These are phyloP conservation scores for Thamnophis elegans DNA, from an alignment of 2,797 vertebrate species.

Conservation along the genomic window DNA sequence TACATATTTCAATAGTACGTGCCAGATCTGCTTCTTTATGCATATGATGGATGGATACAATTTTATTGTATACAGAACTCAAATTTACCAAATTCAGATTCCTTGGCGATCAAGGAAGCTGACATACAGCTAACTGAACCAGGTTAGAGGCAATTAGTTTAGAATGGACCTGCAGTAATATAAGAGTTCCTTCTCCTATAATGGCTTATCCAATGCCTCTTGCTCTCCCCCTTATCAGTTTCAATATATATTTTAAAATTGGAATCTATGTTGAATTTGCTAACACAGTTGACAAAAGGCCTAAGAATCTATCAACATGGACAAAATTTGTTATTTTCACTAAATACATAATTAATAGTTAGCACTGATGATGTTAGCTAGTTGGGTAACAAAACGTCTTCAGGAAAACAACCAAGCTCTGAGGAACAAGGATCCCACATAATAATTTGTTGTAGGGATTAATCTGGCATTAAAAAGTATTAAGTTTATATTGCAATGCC, in stretches of 20 bases:
- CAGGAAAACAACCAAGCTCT: neutral
- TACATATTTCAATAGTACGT: neutral
- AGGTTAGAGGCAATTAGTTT: neutral
- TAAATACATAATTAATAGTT: no score
- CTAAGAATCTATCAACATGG: conserved; percentile 40
- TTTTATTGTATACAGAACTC: neutral
- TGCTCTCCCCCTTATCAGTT: neutral
- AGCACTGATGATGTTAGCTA: neutral
- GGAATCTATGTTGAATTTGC: conserved; percentile 10
- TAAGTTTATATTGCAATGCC: neutral
- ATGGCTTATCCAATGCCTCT: neutral
- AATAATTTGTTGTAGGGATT: conserved; percentile 20
- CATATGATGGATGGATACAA: neutral
- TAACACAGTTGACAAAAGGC: conserved; percentile 34
- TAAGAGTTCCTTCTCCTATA: neutral
- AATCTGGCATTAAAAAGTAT: accelerated
- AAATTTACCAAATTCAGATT: neutral
- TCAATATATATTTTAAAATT: neutral
- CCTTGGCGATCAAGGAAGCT: neutral
- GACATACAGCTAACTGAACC: neutral
- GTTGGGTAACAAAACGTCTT: neutral
- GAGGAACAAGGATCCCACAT: neutral
- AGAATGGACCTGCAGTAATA: neutral
- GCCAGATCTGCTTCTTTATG: neutral
- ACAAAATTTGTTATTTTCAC: conserved; percentile 16